A percentile compares a stretch with the other conserved stretches of the same genome.
phyloP scores from a whole-genome alignment of 1,140 invertebrate genomes.

The Akabosia matsudoensis region DNA sequence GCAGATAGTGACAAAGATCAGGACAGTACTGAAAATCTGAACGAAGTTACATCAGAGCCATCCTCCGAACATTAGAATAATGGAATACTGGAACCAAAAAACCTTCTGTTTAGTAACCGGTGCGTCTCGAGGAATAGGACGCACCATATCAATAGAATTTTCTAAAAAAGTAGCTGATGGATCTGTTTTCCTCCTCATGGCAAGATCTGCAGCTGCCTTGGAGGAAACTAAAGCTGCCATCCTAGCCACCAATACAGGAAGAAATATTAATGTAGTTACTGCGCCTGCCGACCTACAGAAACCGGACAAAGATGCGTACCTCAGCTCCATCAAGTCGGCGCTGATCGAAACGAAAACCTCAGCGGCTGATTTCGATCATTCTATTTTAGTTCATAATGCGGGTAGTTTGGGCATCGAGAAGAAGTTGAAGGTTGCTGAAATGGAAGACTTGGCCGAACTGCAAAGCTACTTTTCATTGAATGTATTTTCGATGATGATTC shows the following conservation, averaged over 20 bases:
- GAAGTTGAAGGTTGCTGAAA: conserved; percentile 57
- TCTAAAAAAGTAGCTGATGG: conserved; percentile 59
- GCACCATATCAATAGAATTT: conserved; percentile 68
- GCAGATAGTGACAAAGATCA: background rate
- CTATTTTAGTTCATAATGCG: conserved; percentile 84
- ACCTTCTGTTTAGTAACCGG: conserved; percentile 70
- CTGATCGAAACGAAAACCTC: conserved; percentile 45
- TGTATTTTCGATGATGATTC: conserved; percentile 68
- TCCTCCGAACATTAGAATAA: conserved; percentile 42
- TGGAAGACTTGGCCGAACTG: conserved; percentile 61
- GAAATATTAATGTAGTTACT: conserved; percentile 43
- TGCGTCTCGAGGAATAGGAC: conserved; percentile 82
- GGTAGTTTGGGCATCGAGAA: conserved; percentile 75
- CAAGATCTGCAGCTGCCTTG: conserved; percentile 65
- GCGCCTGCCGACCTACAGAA: conserved; percentile 51
- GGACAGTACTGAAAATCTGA: background rate
- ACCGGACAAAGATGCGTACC: conserved; percentile 49
- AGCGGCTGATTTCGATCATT: conserved; percentile 61
- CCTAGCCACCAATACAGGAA: conserved; percentile 52
- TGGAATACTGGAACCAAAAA: conserved; percentile 53
- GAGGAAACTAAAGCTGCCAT: conserved; percentile 62
- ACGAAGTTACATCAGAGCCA: too few relatives aligned
- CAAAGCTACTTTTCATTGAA: conserved; percentile 72
- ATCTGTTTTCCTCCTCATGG: conserved; percentile 72
- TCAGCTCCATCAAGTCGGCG: conserved; percentile 46